phyloP scores from a whole-genome alignment of 1,140 invertebrate genomes.

The Acromyrmex echinatior region DNA sequence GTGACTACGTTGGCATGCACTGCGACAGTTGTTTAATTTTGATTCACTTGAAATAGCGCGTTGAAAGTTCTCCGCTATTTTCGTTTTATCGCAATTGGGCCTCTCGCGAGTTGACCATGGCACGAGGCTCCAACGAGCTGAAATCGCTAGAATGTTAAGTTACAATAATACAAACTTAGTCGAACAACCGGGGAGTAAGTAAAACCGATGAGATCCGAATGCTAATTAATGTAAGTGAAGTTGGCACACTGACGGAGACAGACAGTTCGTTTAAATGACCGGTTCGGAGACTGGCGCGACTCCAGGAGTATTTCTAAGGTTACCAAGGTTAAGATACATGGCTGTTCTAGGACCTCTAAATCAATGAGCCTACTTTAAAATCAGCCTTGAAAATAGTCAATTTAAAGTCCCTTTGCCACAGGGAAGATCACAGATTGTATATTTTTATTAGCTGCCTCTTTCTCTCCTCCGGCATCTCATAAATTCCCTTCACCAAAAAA shows the following conservation, averaged over 20 bases:
- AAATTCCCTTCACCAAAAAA: not conserved
- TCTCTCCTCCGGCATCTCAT: not conserved
- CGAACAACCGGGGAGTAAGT: not conserved
- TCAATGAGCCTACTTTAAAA: slow-evolving; percentile 45
- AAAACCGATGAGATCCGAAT: slow-evolving; percentile 1
- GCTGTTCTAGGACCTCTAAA: slow-evolving; percentile 41
- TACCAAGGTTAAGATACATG: slow-evolving; percentile 64
- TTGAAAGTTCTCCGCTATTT: slow-evolving; percentile 11
- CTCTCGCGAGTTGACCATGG: not conserved
- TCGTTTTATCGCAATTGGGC: not conserved
- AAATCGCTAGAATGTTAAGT: not conserved
- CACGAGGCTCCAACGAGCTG: not conserved
- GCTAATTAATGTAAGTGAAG: slow-evolving; percentile 41
- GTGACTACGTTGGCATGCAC: not conserved
- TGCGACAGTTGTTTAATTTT: not conserved
- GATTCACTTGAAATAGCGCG: slow-evolving; percentile 11
- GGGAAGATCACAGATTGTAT: slow-evolving; percentile 14
- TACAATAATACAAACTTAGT: not conserved
- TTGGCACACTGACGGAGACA: slow-evolving; percentile 32
- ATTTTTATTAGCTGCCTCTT: slow-evolving; percentile 33
- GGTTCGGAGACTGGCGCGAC: slow-evolving; percentile 46
- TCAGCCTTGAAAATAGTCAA: slow-evolving; percentile 46
- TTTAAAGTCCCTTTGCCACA: slow-evolving; percentile 31
- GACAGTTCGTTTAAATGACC: slow-evolving; percentile 54
- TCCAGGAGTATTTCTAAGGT: slow-evolving; percentile 65